Conservation (phyloP, 2,113 vertebrate genomes). For the Pica pica region DNA sequence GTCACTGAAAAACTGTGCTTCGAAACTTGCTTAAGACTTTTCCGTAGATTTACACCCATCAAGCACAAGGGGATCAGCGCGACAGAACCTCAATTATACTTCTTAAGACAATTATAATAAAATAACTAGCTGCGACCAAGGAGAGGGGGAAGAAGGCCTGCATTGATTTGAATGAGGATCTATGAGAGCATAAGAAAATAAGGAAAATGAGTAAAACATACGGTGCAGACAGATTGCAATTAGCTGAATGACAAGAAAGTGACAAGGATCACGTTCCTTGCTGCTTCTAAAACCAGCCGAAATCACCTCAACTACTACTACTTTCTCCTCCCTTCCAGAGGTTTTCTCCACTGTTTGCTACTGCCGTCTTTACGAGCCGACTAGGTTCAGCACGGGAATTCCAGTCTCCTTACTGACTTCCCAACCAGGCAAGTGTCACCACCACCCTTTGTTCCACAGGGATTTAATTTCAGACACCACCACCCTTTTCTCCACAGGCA, state of each 20-base stretch:
- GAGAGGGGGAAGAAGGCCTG: background rate
- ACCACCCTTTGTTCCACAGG: no score
- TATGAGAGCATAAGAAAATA: fast-evolving
- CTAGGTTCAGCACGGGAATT: background rate
- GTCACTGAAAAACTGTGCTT: background rate
- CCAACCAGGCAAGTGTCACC: background rate
- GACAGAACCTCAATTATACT: background rate
- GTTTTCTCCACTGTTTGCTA: no score
- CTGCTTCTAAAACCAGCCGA: background rate
- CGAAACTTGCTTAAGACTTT: background rate
- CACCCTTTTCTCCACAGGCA: background rate
- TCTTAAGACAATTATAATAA: background rate
- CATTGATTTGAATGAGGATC: background rate
- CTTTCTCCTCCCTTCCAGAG: no score
- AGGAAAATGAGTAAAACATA: fast-evolving
- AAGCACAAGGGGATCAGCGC: fast-evolving
- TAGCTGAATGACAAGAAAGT: background rate
- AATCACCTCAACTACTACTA: background rate
- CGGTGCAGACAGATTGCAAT: fast-evolving
- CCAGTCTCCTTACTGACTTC: background rate
- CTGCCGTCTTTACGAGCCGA: fast-evolving
- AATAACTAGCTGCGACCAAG: background rate
- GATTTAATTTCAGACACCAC: background rate
- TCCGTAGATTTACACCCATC: background rate
- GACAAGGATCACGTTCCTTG: background rate